Base-by-base conservation (phyloP, 2,113 vertebrate species). In the Callipepla californica region DNA sequence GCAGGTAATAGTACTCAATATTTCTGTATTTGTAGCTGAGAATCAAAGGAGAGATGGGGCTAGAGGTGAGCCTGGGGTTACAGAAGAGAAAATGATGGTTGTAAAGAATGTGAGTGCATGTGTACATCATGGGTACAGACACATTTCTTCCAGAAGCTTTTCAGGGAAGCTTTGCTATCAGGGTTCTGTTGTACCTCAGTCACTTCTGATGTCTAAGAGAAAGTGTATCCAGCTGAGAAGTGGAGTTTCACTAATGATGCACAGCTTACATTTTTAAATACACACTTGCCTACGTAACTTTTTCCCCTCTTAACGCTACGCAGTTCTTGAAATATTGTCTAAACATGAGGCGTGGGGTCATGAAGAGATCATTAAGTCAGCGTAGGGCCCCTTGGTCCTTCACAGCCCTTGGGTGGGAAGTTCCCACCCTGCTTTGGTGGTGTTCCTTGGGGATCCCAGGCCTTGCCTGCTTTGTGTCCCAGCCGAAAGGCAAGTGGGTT, bases 1-100 rank as follows among this genome's bases (percentile, higher is more conserved):
- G 80, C 92, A 82, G 86, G 70, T 89, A 93, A 77, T 86, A 40
- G 40, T 13, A 75, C 19, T 80, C 65, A 72, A 4, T 90, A 53
- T 80, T 91, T 28, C 62, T 68, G 69, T 66, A 84, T 83, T 72
- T 73, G 62, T 84, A 82, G 65, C 42, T 57, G 36, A 6, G 1
- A 67, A 66, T 85, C 21, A 76, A 58, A 51, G 57, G 38, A 57
- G 44, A 78, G 28, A 28, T 7, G 42, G 53, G 36, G 36, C 25
- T 19, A 19, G 9, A 38, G 50, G 62, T 75, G 67, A 90, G 67
- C 28, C 28, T 86, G 58, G 38, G 23, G 62, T 55, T 86, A 73
- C 83, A 86, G 61, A 75, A 4, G 28, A 76, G 17, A 88, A 92
- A 89, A 82, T 76, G 38, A n/a, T 77, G 51, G 3, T n/a, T 45